Conservation (phyloP, 2,113 vertebrate genomes). For the Motacilla alba region DNA sequence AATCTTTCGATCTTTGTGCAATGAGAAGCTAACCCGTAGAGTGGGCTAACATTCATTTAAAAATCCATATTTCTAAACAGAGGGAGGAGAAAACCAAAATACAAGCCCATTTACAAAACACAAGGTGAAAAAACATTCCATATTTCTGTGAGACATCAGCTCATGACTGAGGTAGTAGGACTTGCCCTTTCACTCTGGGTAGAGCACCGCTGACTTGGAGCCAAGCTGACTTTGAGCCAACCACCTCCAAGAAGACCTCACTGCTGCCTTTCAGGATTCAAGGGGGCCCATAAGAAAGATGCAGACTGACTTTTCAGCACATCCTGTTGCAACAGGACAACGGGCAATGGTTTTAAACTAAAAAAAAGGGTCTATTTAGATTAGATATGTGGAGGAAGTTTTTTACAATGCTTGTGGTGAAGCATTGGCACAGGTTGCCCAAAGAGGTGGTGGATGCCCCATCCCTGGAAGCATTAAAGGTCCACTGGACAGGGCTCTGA, state of each 20-base stretch:
- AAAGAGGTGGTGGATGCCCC: background rate
- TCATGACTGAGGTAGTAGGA: background rate
- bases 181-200: background rate
- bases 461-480: background rate
- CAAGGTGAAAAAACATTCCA: background rate
- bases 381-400: background rate
- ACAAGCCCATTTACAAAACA: background rate
- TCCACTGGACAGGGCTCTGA: background rate
- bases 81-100: background rate
- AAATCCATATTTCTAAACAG: background rate
- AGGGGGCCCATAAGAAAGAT: background rate
- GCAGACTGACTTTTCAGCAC: background rate
- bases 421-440: background rate
- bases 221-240: background rate
- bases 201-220: background rate
- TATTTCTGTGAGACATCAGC: background rate
- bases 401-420: background rate
- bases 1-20: background rate
- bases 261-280: background rate
- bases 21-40: background rate
- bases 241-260: background rate
- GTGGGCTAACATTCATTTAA: background rate
- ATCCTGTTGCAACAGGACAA: background rate
- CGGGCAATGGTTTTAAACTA: background rate
- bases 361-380: fast-evolving